Conservation (phyloP, 2,113 vertebrate species). For the Chloroceryle aenea region DNA sequence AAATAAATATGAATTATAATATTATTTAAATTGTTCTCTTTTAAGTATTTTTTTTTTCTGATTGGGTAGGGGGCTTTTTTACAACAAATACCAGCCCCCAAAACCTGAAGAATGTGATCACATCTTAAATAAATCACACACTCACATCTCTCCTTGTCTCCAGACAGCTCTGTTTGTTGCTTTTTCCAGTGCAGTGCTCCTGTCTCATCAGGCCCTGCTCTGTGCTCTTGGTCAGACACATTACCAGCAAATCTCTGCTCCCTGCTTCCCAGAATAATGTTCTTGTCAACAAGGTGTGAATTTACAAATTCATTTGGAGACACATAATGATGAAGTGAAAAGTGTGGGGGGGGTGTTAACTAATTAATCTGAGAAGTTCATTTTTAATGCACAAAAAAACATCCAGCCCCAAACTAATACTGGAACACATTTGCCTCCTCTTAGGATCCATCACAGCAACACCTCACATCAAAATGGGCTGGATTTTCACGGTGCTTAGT, state of each 20-base stretch:
- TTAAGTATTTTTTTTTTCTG: background rate
- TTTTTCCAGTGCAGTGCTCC: background rate
- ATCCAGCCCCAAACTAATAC: background rate
- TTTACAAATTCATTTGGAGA: background rate
- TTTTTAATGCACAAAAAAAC: background rate
- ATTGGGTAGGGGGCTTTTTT: background rate
- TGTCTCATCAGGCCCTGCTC: background rate
- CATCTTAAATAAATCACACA: background rate
- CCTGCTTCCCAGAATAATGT: background rate
- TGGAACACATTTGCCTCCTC: background rate
- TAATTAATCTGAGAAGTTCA: background rate
- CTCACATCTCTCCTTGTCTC: background rate
- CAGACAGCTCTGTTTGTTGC: background rate
- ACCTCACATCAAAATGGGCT: fast-evolving
- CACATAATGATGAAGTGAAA: background rate
- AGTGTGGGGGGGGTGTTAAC: background rate
- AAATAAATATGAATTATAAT: too few species aligned
- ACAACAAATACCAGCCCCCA: background rate
- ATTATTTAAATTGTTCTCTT: too few species aligned
- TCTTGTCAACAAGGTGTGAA: slow-evolving; percentile 1
- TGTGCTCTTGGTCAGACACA: background rate
- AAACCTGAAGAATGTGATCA: background rate
- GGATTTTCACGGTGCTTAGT: background rate
- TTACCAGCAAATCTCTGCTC: background rate
- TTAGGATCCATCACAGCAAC: background rate